phyloP scores from a whole-genome alignment of 2,888 invertebrate genomes.

The Polydrusus pterygomalis region DNA sequence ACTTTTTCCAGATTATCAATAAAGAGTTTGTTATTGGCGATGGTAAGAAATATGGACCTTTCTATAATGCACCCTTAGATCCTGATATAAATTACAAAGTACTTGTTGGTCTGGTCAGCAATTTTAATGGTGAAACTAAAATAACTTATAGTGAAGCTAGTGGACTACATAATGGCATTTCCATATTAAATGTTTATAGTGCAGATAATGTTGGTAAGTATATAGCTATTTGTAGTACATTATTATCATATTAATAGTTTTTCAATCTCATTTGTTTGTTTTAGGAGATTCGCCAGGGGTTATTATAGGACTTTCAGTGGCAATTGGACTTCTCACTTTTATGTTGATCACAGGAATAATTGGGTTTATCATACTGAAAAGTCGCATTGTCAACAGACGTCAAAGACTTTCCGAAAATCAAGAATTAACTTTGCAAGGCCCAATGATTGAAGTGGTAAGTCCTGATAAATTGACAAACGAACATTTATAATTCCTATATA shows the following conservation, averaged over 20 bases:
- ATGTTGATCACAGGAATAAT: slow-evolving; percentile 79
- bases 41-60: slow-evolving; percentile 81
- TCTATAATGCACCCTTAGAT: slow-evolving; percentile 84
- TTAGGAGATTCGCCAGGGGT: slow-evolving; percentile 70
- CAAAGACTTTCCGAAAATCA: slow-evolving; percentile 76
- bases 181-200: slow-evolving; percentile 74
- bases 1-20: slow-evolving; percentile 73
- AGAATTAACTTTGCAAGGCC: slow-evolving; percentile 85
- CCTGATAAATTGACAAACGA: too few relatives aligned
- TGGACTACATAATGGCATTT: slow-evolving; percentile 70
- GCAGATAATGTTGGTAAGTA: slow-evolving; percentile 49
- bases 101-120: slow-evolving; percentile 82
- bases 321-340: slow-evolving; percentile 81
- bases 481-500: background rate
- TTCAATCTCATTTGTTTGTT: slow-evolving; percentile 16
- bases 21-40: slow-evolving; percentile 87
- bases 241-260: background rate
- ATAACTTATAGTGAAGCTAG: slow-evolving; percentile 75
- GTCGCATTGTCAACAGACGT: slow-evolving; percentile 71
- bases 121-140: slow-evolving; percentile 79
- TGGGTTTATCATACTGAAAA: slow-evolving; percentile 77
- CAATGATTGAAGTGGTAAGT: slow-evolving; percentile 81
- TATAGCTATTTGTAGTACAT: background rate
- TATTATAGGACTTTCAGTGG: slow-evolving; percentile 74
- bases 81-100: slow-evolving; percentile 79